Conservation (phyloP, 2,797 vertebrate genomes). For the Dendrocincla fuliginosa region DNA sequence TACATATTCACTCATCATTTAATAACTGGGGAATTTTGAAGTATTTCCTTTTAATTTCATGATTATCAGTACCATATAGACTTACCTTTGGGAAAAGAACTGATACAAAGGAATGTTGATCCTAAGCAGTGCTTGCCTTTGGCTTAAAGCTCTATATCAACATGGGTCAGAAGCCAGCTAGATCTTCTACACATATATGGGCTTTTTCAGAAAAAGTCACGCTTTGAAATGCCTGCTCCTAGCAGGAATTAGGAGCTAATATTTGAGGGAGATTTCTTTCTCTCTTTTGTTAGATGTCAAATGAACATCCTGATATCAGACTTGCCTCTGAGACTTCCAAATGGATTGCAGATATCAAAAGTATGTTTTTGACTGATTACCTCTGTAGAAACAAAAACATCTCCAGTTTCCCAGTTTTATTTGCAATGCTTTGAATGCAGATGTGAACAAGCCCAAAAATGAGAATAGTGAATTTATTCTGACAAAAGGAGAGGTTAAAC, state of each 20-base stretch:
- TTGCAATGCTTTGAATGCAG: background rate
- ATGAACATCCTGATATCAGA: background rate
- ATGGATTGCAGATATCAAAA: background rate
- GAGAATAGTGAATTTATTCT: background rate
- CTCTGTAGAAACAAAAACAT: background rate
- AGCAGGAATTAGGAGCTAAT: background rate
- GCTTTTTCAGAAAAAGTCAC: background rate
- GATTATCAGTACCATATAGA: background rate
- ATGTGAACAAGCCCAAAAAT: background rate
- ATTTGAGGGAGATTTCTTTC: background rate
- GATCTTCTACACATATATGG: background rate
- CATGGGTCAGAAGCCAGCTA: background rate
- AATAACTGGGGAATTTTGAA: background rate
- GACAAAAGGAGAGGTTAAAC: background rate
- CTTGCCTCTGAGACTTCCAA: background rate
- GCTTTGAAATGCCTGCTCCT: background rate
- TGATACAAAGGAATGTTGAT: background rate
- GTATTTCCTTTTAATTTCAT: background rate
- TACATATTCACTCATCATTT: background rate
- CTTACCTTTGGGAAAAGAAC: background rate
- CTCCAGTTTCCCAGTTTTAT: background rate
- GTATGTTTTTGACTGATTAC: background rate
- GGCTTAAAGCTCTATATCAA: background rate
- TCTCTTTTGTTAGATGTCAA: background rate
- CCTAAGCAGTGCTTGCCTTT: background rate